phyloP scores from a whole-genome alignment of 2,113 vertebrate genomes.

The Pteruthius melanotis region DNA sequence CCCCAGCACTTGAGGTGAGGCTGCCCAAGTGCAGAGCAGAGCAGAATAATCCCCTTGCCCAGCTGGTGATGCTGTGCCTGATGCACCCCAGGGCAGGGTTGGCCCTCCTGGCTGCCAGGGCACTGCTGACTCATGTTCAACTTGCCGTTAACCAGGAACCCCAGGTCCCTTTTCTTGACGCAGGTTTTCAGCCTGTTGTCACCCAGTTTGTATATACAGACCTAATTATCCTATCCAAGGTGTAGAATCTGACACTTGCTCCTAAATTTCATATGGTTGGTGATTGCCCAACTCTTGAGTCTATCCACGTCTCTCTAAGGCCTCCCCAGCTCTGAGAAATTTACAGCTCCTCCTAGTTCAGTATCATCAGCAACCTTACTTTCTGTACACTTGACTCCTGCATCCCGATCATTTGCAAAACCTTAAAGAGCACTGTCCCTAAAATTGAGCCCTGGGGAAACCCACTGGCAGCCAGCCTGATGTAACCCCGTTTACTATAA shows the following conservation, averaged over 20 bases:
- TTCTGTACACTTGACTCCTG: not conserved
- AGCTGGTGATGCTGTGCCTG: accelerated
- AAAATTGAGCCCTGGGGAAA: not conserved
- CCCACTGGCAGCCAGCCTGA: not conserved
- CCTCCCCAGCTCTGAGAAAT: not conserved
- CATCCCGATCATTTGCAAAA: not conserved
- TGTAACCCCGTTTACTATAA: not conserved
- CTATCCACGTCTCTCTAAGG: not conserved
- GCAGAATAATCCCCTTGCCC: accelerated
- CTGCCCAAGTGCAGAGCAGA: accelerated
- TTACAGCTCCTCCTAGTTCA: not conserved
- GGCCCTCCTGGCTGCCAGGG: not conserved
- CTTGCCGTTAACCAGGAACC: not conserved
- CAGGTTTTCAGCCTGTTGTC: not conserved
- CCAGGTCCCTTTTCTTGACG: not conserved
- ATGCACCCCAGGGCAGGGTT: accelerated
- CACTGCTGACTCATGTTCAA: too few relatives aligned
- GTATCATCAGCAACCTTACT: not conserved
- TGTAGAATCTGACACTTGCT: not conserved
- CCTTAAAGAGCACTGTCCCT: not conserved
- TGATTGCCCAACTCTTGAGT: not conserved
- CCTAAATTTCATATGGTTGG: not conserved
- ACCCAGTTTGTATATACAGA: not conserved
- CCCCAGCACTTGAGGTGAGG: accelerated
- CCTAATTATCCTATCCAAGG: not conserved